Percentiles rank a stretch among this genome's conserved stretches.
Evolutionary conservation across 2,888 invertebrate genomes (phyloP).

Genomic region (Mystacides longicornis): DNA sequence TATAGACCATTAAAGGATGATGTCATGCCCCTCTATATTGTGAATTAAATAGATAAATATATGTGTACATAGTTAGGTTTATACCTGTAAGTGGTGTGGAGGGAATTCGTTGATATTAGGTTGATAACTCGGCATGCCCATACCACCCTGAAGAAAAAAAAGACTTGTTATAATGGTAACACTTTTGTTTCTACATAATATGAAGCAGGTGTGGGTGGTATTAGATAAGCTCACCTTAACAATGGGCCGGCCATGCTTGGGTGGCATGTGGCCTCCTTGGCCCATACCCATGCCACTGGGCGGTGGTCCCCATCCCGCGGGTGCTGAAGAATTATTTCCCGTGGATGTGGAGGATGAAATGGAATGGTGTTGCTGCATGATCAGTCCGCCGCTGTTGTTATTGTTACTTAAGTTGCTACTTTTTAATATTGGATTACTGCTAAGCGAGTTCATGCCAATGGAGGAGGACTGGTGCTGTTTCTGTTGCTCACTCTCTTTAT

Average conservation of each 20-base stretch:
- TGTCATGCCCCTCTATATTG: too few species aligned
- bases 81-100: conserved; percentile 20
- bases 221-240: conserved; percentile 37
- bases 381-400: too few species aligned
- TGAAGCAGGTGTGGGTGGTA: neutral
- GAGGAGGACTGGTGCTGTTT: conserved; percentile 17
- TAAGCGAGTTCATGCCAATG: conserved; percentile 71
- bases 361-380: too few species aligned
- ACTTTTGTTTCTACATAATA: neutral
- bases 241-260: conserved; percentile 39
- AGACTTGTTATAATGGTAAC: neutral
- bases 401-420: too few species aligned
- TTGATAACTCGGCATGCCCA: conserved; percentile 19
- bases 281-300: conserved; percentile 23
- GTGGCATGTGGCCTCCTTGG: conserved; percentile 26
- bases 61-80: neutral
- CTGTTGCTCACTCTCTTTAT: conserved; percentile 61
- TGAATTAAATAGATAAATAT: neutral
- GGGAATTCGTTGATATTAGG: conserved; percentile 17
- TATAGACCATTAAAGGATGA: too few species aligned
- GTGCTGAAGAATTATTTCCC: conserved; percentile 26
- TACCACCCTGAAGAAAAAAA: conserved; percentile 18
- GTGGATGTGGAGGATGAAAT: conserved; percentile 29
- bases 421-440: conserved; percentile 29
- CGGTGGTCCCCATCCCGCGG: conserved; percentile 32